Evolutionary conservation across 1,140 invertebrate genomes (phyloP), one percentile per base, ranked within the genome.

Genomic region (Aricia agestis): DNA sequence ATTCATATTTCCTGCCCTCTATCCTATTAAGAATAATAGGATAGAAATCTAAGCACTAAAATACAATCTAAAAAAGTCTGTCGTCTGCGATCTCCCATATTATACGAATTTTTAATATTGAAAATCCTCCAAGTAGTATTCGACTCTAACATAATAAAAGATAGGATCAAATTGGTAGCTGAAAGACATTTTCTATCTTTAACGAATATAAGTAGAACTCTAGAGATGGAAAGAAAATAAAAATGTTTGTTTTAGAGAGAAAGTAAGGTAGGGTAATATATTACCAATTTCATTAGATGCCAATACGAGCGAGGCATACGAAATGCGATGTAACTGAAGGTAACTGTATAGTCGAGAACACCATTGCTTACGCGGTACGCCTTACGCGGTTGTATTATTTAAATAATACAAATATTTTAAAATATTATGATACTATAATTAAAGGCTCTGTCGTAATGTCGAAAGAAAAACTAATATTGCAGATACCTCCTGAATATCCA

Each of bases 221-320:
- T 1, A 13, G 10, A 13, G 45, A 52, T 52, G 45, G 45, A 52
- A 52, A 52, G 45, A 52, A 52, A 52, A 52, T 63, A 19, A 18
- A 63, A 63, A 63, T 31, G 59, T 63, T 63, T 63, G 18, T 19
- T 63, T 63, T 19, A 63, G 9, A 19, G 59, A 19, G 6, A 19
- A 25, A 63, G 59, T 63, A 63, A 63, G 59, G 59, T 63, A 63
- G 18, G 18, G 59, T 19, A 63, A 63, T 63, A 25, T 63, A 25
- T 63, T 11, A 18, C 59, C 59, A 31, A 63, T 63, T 63, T 63
- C 59, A 63, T 63, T 63, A 63, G 18, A 63, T 19, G 18, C 18
- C 58, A 10, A 25, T 10, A 63, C 59, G 59, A 63, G 59, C 17
- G 18, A 11, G 59, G 59, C 59, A 63, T 63, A 63, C 59, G 19